phyloP scores from a whole-genome alignment of 1,140 invertebrate species.

The Anastatus disparis region DNA sequence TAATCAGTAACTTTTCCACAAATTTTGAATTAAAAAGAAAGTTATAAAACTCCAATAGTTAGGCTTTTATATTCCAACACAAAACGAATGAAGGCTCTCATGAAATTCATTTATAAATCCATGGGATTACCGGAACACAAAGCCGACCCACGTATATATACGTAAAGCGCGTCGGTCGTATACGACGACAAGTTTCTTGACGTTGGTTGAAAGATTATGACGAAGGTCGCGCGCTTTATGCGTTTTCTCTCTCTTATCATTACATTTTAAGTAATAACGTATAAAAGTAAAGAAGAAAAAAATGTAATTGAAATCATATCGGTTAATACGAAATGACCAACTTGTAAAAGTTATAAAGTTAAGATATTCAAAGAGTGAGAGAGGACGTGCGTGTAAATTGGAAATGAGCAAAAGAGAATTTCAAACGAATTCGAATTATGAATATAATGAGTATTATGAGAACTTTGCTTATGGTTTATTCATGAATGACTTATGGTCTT shows the following conservation, averaged over 20 bases:
- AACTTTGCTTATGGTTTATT: too few species aligned
- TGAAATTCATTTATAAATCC: slow-evolving; percentile 35
- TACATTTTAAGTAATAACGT: too few species aligned
- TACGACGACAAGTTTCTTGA: slow-evolving; percentile 28
- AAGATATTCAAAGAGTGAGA: background rate
- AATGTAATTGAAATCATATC: background rate
- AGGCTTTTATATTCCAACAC: too few species aligned
- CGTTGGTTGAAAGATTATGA: slow-evolving; percentile 33
- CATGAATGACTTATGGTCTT: too few species aligned
- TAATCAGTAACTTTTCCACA: background rate
- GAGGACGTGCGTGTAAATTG: too few species aligned
- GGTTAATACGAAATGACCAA: slow-evolving; percentile 39
- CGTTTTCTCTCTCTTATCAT: slow-evolving; percentile 5
- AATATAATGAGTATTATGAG: too few species aligned
- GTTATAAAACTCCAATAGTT: too few species aligned
- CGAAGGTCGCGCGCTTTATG: slow-evolving; percentile 24
- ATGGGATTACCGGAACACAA: slow-evolving; percentile 28
- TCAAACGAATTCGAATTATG: too few species aligned
- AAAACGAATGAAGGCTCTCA: slow-evolving; percentile 3
- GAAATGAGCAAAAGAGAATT: too few species aligned
- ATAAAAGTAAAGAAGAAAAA: slow-evolving; percentile 25
- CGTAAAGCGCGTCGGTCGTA: background rate
- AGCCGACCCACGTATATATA: background rate
- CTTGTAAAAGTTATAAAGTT: slow-evolving; percentile 55
- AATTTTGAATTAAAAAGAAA: too few species aligned